Evolutionary conservation across 2,888 invertebrate genomes (phyloP), one percentile per base, ranked within the genome.

Genomic region (Drosophila hamatofila): DNA sequence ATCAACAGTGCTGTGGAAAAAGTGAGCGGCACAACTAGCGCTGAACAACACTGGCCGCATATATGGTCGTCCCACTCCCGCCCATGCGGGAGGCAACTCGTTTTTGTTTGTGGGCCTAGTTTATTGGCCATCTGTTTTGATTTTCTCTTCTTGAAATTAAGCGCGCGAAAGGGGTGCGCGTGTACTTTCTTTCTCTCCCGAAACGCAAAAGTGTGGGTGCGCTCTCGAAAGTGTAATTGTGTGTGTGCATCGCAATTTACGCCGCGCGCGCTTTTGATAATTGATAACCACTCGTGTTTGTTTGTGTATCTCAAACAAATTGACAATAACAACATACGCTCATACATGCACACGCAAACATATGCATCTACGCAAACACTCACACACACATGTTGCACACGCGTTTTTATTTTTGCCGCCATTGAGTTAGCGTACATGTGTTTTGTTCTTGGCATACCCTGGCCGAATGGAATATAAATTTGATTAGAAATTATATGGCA

Each of bases 141-240:
- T 84, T 84, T 84, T 88, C 88, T 85, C 86, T 84, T 84, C 84
- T 70, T 85, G 59, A 89, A 89, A 73, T 82, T 84, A 84, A 89
- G 90, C 84, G 84, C 84, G 84, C 84, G 74, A 84, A 84, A 89
- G 84, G 89, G 89, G 88, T 84, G 89, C 84, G 85, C 85, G 84
- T 89, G 90, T 85, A 88, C 89, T 89, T 84, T 88, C 83, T 88
- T 87, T 78, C 73, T 71, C 76, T 25, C 60, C 41, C 48, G 18
- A 25, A 33, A 52, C 35, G 33, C 67, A 12, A 49, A 23, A 6
- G 81, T 78, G 73, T 81, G 81, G 67, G 69, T 66, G 78, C 46
- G 41, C 33, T 39, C 51, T 37, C 42, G 14, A 37, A n/a, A 12
- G 41, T 63, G 30, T 33, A 16, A 33, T 18, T 8, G 37, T 46